phyloP scores from a whole-genome alignment of 2,797 vertebrate genomes.

The Eulemur albifrons region DNA sequence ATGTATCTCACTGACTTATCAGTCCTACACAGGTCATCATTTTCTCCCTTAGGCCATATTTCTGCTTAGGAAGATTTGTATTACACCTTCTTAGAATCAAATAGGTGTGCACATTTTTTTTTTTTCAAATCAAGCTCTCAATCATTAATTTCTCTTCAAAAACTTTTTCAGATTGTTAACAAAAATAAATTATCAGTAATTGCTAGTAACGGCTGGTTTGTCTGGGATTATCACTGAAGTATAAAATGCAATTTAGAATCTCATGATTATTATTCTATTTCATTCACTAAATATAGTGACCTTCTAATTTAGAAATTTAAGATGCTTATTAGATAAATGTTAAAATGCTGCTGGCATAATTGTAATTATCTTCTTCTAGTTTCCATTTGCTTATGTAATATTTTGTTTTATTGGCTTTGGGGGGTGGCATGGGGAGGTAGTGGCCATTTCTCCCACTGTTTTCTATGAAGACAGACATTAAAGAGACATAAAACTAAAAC shows the following conservation, averaged over 20 bases:
- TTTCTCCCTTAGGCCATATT: background rate
- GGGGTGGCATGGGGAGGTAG: background rate
- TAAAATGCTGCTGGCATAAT: slow-evolving; percentile 23
- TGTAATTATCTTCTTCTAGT: background rate
- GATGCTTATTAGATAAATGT: slow-evolving; percentile 60
- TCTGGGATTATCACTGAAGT: slow-evolving; percentile 64
- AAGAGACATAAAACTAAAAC: background rate
- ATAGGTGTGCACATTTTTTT: background rate
- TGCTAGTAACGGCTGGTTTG: slow-evolving; percentile 59
- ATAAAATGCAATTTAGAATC: slow-evolving; percentile 74
- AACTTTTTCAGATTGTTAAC: slow-evolving; percentile 45
- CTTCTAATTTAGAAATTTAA: slow-evolving; percentile 68
- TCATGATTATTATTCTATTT: slow-evolving; percentile 69
- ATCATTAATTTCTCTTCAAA: slow-evolving; percentile 65
- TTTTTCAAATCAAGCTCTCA: slow-evolving; percentile 8
- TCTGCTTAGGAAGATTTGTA: background rate
- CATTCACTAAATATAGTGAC: slow-evolving; percentile 66
- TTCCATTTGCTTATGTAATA: slow-evolving; percentile 7
- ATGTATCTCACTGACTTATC: background rate
- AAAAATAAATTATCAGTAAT: slow-evolving; percentile 74
- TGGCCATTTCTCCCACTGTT: background rate
- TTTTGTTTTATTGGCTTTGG: background rate
- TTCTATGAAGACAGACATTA: background rate
- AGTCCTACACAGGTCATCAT: background rate
- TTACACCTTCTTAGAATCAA: background rate